phyloP scores from a whole-genome alignment of 2,888 invertebrate species.

The Limnephilus marmoratus region DNA sequence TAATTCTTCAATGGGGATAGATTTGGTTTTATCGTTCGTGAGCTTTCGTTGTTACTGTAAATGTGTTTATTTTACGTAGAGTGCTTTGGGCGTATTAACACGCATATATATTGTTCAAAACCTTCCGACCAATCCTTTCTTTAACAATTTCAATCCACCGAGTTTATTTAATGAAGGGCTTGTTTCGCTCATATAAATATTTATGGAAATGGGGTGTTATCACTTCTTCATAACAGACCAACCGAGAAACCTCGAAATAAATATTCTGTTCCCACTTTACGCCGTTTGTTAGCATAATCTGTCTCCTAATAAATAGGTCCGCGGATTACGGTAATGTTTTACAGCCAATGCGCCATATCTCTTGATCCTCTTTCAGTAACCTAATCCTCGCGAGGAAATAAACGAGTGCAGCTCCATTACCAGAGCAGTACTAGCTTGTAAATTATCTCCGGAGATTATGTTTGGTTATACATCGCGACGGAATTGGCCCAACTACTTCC shows the following conservation, averaged over 20 bases:
- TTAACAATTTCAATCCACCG: background rate
- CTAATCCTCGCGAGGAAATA: constrained; percentile 36
- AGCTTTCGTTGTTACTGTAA: background rate
- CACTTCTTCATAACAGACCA: background rate
- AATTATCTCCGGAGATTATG: constrained; percentile 54
- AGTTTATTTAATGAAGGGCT: background rate
- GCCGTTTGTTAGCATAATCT: background rate
- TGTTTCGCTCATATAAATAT: background rate
- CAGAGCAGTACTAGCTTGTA: constrained; percentile 13
- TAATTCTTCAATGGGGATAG: background rate
- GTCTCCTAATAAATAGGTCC: background rate
- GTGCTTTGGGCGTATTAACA: background rate
- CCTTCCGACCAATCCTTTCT: background rate
- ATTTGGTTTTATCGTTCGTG: background rate
- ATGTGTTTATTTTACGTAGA: background rate
- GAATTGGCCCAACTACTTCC: constrained; percentile 38
- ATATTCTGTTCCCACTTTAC: background rate
- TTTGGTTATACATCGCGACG: constrained; percentile 37
- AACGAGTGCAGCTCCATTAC: constrained; percentile 35
- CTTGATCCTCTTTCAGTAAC: constrained; percentile 24
- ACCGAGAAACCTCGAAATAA: background rate
- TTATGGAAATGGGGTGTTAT: background rate
- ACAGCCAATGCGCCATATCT: constrained; percentile 13
- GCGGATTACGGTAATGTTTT: background rate
- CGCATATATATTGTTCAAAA: background rate